Percentiles rank a stretch among this genome's conserved stretches.
Conservation (phyloP, 2,888 invertebrate genomes). For the Drosophila merina region DNA sequence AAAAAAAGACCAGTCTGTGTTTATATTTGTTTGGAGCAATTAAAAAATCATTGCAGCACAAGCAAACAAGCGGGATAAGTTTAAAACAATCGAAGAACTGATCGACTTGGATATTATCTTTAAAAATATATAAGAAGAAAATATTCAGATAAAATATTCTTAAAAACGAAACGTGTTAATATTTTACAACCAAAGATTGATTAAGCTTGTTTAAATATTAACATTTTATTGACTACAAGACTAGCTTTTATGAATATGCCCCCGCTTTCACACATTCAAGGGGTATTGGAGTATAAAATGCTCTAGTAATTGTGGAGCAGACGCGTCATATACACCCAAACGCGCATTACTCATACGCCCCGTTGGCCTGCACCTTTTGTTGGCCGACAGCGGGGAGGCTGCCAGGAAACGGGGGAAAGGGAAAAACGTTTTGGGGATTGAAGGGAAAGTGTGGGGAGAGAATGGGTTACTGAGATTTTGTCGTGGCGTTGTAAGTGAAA, state of each 20-base stretch:
- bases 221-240: neutral
- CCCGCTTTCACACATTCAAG: neutral
- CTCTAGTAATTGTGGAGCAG: conserved; percentile 30
- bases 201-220: neutral
- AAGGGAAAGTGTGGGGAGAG: neutral
- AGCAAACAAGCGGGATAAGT: conserved; percentile 29
- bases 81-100: neutral
- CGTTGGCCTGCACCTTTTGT: conserved; percentile 36
- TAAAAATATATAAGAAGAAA: neutral
- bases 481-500: conserved; percentile 44
- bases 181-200: neutral
- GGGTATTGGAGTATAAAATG: conserved; percentile 36
- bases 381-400: conserved; percentile 1
- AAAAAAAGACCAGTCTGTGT: conserved; percentile 36
- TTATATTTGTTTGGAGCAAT: conserved; percentile 55
- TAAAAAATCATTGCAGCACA: conserved; percentile 56
- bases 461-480: conserved; percentile 44
- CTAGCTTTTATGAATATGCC: neutral
- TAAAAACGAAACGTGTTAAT: neutral
- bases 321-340: conserved; percentile 33
- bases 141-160: neutral
- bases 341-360: conserved; percentile 43
- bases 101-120: neutral
- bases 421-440: neutral
- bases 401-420: neutral